A percentile compares a stretch with the other conserved stretches of the same genome.
Conservation (phyloP, 2,113 vertebrate genomes). For the Isichthys henryi region DNA sequence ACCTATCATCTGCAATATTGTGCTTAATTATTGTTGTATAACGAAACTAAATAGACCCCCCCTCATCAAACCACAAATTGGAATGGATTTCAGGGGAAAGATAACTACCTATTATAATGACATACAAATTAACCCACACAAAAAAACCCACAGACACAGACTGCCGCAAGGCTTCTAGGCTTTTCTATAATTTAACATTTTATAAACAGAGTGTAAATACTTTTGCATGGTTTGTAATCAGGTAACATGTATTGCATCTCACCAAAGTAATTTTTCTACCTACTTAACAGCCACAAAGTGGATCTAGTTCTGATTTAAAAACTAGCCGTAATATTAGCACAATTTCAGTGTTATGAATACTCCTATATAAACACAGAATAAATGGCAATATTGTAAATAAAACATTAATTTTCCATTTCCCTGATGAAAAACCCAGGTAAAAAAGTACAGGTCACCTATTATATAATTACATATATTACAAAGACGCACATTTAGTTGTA, state of each 20-base stretch:
- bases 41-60: not conserved
- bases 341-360: not conserved
- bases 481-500: not conserved
- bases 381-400: not conserved
- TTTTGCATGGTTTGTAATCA: not conserved
- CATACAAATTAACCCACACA: not conserved
- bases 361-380: not conserved
- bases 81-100: not conserved
- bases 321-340: not conserved
- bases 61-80: not conserved
- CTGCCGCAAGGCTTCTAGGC: not conserved
- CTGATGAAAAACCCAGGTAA: not conserved
- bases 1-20: not conserved
- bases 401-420: not conserved
- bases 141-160: not conserved
- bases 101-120: not conserved
- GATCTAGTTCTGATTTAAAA: not conserved
- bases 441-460: not conserved
- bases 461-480: not conserved
- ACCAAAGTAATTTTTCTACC: not conserved
- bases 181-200: not conserved
- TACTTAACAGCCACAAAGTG: not conserved
- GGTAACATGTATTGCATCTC: not conserved
- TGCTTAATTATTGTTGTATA: not conserved
- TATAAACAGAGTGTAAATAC: not conserved